A percentile compares a stretch with the other conserved stretches of the same genome.
phyloP scores from a whole-genome alignment of 2,797 vertebrate species.

The Danio jaintianensis region DNA sequence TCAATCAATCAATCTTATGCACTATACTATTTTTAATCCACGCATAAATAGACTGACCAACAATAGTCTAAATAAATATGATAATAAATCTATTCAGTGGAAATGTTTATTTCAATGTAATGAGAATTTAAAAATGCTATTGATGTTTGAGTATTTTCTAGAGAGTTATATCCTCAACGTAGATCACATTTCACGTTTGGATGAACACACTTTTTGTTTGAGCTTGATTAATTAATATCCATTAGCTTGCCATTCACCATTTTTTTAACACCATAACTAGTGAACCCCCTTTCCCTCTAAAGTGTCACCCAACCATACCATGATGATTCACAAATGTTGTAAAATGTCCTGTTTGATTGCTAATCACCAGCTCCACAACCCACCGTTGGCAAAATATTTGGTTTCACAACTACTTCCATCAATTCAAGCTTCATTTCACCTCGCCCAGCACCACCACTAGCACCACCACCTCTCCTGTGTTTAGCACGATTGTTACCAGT shows the following conservation, averaged over 20 bases:
- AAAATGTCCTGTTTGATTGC: neutral
- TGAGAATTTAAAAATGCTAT: neutral
- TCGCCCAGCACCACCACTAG: neutral
- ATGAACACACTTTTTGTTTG: neutral
- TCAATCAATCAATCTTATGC: no score
- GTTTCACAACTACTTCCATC: neutral
- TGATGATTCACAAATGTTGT: neutral
- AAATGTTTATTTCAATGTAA: neutral
- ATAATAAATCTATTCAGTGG: neutral
- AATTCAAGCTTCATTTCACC: neutral
- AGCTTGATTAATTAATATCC: neutral
- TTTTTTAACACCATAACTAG: neutral
- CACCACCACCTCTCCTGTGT: neutral
- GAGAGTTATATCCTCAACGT: neutral
- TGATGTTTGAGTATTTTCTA: neutral
- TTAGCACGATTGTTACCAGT: conserved; percentile 7
- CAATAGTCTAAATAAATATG: neutral
- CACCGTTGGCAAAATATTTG: conserved; percentile 8
- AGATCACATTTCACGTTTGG: neutral
- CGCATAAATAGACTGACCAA: no score
- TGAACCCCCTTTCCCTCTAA: neutral
- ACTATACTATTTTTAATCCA: no score
- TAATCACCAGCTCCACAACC: neutral
- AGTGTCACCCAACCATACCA: neutral
- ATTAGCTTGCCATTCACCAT: neutral